Evolutionary conservation across 2,888 invertebrate species (phyloP).

Genomic region (Epistrophe eligans): DNA sequence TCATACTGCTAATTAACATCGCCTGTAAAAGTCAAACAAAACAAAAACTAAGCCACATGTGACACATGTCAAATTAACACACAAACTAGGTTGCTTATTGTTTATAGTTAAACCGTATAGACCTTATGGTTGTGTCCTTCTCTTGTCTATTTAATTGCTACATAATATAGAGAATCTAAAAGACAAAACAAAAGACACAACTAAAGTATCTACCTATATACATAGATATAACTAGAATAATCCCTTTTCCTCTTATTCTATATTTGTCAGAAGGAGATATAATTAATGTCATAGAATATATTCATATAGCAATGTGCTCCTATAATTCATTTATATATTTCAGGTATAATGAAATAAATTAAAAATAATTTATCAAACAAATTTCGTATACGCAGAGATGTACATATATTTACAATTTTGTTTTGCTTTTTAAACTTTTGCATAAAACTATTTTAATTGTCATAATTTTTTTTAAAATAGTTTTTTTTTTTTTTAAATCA

Average conservation of each 20-base stretch:
- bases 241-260: neutral
- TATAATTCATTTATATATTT: neutral
- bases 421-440: slow-evolving; percentile 1
- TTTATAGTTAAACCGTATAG: neutral
- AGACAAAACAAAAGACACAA: slow-evolving; percentile 35
- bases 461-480: too few relatives aligned
- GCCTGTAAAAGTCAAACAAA: slow-evolving; percentile 2
- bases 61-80: slow-evolving; percentile 43
- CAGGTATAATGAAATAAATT: slow-evolving; percentile 33
- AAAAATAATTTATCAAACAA: slow-evolving; percentile 28
- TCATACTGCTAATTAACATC: slow-evolving; percentile 10
- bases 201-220: neutral
- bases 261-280: slow-evolving; percentile 10
- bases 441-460: slow-evolving; percentile 53
- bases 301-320: neutral
- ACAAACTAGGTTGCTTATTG: slow-evolving; percentile 15
- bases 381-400: neutral
- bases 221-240: too few relatives aligned
- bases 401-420: neutral
- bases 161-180: slow-evolving; percentile 5
- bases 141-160: slow-evolving; percentile 47
- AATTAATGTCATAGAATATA: slow-evolving; percentile 24
- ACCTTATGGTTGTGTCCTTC: slow-evolving; percentile 30
- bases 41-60: slow-evolving; percentile 25
- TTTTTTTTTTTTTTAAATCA: too few relatives aligned